Percentiles rank a stretch among this genome's conserved stretches.
phyloP scores from a whole-genome alignment of 2,113 vertebrate species.

The Anolis sagrei region DNA sequence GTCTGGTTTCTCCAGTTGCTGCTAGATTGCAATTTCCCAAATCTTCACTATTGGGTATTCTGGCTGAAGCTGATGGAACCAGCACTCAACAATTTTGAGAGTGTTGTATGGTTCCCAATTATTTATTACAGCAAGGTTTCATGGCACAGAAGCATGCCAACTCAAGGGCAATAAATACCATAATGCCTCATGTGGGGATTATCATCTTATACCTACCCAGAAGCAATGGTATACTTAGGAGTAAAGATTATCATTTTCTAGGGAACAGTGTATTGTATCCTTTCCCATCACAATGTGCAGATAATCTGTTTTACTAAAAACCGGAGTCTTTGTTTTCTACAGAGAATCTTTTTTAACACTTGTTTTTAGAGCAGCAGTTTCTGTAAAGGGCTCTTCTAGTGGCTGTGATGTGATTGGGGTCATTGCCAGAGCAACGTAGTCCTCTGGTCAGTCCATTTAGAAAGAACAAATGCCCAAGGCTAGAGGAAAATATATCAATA shows the following conservation, averaged over 20 bases:
- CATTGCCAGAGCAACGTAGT: background rate
- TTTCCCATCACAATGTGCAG: background rate
- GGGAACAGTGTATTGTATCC: background rate
- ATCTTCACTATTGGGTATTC: no score
- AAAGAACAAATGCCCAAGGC: background rate
- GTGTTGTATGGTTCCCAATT: background rate
- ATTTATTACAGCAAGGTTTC: background rate
- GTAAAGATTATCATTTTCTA: background rate
- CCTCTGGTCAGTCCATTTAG: background rate
- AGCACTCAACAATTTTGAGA: no score
- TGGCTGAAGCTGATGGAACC: no score
- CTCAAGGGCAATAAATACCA: background rate
- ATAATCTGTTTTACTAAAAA: background rate
- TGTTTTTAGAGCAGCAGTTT: background rate
- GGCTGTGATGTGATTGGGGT: background rate
- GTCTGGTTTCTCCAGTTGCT: no score
- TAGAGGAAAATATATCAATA: background rate
- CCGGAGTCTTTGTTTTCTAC: background rate
- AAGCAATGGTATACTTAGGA: background rate
- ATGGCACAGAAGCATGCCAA: background rate
- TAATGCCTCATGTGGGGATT: background rate
- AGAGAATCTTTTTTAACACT: background rate
- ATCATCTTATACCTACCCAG: background rate
- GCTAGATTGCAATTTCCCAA: no score
- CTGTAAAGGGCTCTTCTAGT: background rate